Conservation (phyloP, 2,113 vertebrate genomes). For the Pelusios castaneus region DNA sequence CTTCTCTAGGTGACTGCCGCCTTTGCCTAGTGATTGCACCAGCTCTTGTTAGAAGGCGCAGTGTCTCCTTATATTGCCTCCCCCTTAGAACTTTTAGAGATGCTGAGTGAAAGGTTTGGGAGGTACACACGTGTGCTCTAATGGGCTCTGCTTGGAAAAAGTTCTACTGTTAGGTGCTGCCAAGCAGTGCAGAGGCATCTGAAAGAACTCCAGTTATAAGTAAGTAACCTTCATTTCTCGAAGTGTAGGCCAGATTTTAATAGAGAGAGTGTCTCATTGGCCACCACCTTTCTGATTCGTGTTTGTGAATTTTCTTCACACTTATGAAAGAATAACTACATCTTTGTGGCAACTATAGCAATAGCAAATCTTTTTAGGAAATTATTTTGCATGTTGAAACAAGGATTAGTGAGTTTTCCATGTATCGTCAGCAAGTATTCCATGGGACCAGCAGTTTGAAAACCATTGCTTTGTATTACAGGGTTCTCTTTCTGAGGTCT, state of each 20-base stretch:
- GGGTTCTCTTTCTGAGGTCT: background rate
- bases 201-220: background rate
- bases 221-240: background rate
- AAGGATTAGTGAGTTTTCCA: rapidly evolving
- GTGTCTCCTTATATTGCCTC: background rate
- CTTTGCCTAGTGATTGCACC: no score
- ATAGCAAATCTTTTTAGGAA: background rate
- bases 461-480: background rate
- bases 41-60: background rate
- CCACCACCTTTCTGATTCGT: background rate
- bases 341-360: rapidly evolving
- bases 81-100: background rate
- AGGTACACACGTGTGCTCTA: background rate
- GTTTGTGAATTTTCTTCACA: background rate
- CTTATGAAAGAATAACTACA: background rate
- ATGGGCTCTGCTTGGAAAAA: background rate
- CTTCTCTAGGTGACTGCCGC: no score
- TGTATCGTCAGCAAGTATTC: background rate
- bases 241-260: background rate
- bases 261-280: background rate
- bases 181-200: background rate
- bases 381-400: background rate
- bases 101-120: background rate
- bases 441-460: rapidly evolving
- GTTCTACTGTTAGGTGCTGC: background rate